Base-by-base conservation (phyloP, 37 sponge, comb jelly and placozoan species). In the Ephydatia muelleri region DNA sequence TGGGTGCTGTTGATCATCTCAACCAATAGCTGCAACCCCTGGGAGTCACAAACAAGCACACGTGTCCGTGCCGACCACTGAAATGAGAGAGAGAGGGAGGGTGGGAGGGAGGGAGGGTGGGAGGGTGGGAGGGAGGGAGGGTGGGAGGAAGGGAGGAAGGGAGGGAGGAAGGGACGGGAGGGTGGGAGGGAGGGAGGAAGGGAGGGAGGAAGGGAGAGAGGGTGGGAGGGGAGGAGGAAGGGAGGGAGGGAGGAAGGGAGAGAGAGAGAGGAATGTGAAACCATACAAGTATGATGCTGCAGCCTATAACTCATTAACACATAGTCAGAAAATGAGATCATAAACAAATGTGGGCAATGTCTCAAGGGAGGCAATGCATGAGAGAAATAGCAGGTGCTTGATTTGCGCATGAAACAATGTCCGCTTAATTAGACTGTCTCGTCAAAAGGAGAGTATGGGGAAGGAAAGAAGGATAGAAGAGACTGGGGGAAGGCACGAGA, bases 41-140 rank as follows among this genome's bases (percentile, higher is more conserved):
- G 92, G 38, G 91, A 84, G 30, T 87, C 84, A 0, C 96, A 67
- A 27, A 98, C 80, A 16, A 89, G 84, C 29, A 89, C 88, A 36
- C 99, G 85, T 23, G 86, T 77, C 57, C 88, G 91, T 3, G 85
- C 86, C 0, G 96, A 85, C 96, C 96, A 96, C 94, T 94, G 85
- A n/a, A n/a, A n/a, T n/a, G n/a, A n/a, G n/a, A n/a, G n/a, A n/a
- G n/a, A n/a, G n/a, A n/a, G n/a, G n/a, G n/a, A n/a, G n/a, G n/a
- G n/a, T n/a, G n/a, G n/a, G n/a, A n/a, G n/a, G n/a, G n/a, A n/a
- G n/a, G n/a, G n/a, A n/a, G n/a, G n/a, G n/a, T n/a, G n/a, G n/a
- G n/a, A n/a, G n/a, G n/a, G n/a, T n/a, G n/a, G n/a, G n/a, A n/a
- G n/a, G n/a, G n/a, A n/a, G n/a, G n/a, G n/a, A n/a, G n/a, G n/a